Base-by-base conservation (phyloP, 2,888 invertebrate species). In the Standfussiana lucernea region DNA sequence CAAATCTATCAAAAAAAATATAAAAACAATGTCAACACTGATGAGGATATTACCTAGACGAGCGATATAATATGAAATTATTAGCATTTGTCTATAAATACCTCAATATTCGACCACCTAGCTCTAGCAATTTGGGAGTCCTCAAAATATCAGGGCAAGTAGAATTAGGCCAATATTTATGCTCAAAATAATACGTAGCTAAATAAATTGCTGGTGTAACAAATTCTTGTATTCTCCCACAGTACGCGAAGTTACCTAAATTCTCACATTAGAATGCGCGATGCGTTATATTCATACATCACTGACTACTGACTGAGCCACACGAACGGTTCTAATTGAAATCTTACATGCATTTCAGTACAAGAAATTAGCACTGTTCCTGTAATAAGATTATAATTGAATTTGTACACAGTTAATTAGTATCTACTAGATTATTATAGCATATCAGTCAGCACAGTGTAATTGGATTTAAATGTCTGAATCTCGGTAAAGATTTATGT, bases 221-320 rank as follows among this genome's bases (percentile, higher is more conserved):
- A 53, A 78, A 82, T 79, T 75, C 79, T 75, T 53, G 79, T 64
- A 45, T 61, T 75, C 69, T 72, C 62, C 15, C 86, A 70, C 61
- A 74, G 65, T 75, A 67, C 67, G 70, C 64, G 72, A 72, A 73
- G 70, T 81, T 77, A 78, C 64, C 59, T 71, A 72, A 75, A 78
- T 85, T 75, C 72, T 61, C 71, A 50, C 59, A 73, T 82, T 82
- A 81, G 35, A 77, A 85, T 75, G 53, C 64, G 70, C 42, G 62
- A 70, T 28, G 45, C 50, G 75, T 75, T 53, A 64, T 75, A 78
- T 82, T 82, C 82, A 74, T 72, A 74, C 73, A 77, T 72, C 71
- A 81, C 77, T 76, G 72, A 76, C 59, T 53, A 77, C 77, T 67
- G 69, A 70, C 75, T 37, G 76, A 70, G 37, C 50, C 73, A 66